A percentile compares a stretch with the other conserved stretches of the same genome.
Evolutionary conservation across 2,797 vertebrate species (phyloP).

Genomic region (Geotria australis): DNA sequence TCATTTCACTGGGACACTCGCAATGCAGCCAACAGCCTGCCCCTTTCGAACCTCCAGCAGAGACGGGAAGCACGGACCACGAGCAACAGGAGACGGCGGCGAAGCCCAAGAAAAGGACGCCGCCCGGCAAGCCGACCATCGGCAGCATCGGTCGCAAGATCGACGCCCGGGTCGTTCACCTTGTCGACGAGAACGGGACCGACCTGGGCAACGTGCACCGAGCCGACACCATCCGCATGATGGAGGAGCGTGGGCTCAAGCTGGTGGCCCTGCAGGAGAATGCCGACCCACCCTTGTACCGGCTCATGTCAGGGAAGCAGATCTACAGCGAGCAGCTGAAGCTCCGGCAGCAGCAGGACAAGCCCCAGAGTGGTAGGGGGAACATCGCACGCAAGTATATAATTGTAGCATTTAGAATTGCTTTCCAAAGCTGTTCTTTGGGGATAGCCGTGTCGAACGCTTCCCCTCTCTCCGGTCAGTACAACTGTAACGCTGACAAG

Average conservation of each 20-base stretch:
- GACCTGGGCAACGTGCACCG: slow-evolving; percentile 42
- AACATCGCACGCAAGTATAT: too few species aligned
- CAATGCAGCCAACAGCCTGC: too few species aligned
- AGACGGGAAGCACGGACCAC: too few species aligned
- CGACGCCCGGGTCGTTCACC: slow-evolving; percentile 16
- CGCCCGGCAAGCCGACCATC: slow-evolving; percentile 5
- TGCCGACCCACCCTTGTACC: slow-evolving; percentile 35
- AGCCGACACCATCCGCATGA: slow-evolving; percentile 22
- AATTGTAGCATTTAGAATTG: too few species aligned
- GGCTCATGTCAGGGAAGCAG: slow-evolving; percentile 48
- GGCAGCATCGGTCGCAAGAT: slow-evolving; percentile 37
- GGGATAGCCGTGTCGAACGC: too few species aligned
- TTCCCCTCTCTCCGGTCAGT: too few species aligned
- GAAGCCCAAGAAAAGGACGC: too few species aligned
- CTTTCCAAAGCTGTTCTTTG: too few species aligned
- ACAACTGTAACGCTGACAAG: too few species aligned
- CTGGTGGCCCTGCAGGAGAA: slow-evolving; percentile 21
- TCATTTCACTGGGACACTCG: too few species aligned
- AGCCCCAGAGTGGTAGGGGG: slow-evolving; percentile 15
- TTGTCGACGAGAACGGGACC: slow-evolving; percentile 28
- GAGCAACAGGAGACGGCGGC: too few species aligned
- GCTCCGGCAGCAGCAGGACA: slow-evolving; percentile 22
- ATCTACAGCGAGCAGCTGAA: slow-evolving; percentile 40
- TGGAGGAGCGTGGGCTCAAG: slow-evolving; percentile 29
- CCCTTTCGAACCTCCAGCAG: too few species aligned